phyloP scores from a whole-genome alignment of 2,797 vertebrate genomes.

The Sternarchorhynchus goeldii region DNA sequence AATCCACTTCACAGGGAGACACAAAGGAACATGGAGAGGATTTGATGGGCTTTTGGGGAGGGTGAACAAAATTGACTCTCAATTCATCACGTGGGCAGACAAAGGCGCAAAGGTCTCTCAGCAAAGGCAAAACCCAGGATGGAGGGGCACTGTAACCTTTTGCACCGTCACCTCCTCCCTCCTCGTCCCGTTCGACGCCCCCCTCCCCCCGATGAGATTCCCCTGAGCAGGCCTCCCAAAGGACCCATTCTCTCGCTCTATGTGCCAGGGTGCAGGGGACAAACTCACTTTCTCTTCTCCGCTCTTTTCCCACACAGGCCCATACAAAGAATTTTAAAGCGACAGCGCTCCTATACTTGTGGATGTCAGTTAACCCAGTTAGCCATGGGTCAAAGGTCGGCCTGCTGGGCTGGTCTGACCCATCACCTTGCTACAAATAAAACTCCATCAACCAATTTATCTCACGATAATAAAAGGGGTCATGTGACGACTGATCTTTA shows the following conservation, averaged over 20 bases:
- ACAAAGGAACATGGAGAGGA: slow-evolving; percentile 4
- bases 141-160: slow-evolving; percentile 44
- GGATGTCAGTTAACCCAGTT: slow-evolving; percentile 34
- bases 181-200: neutral
- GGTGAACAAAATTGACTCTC: slow-evolving; percentile 24
- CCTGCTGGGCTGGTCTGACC: slow-evolving; percentile 36
- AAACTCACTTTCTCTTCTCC: slow-evolving; percentile 53
- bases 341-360: slow-evolving; percentile 32
- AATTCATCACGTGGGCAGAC: slow-evolving; percentile 34
- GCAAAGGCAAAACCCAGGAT: slow-evolving; percentile 24
- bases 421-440: slow-evolving; percentile 43
- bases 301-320: slow-evolving; percentile 57
- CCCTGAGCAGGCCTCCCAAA: slow-evolving; percentile 55
- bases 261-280: slow-evolving; percentile 58
- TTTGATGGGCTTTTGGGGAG: slow-evolving; percentile 7
- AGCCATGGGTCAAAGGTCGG: slow-evolving; percentile 38
- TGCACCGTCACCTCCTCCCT: slow-evolving; percentile 50
- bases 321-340: slow-evolving; percentile 58
- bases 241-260: slow-evolving; percentile 48
- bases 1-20: slow-evolving; percentile 23
- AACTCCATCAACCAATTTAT: slow-evolving; percentile 39
- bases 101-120: slow-evolving; percentile 36
- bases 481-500: neutral
- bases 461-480: slow-evolving; percentile 11
- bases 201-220: slow-evolving; percentile 32